Evolutionary conservation across 2,888 invertebrate species (phyloP), one percentile per base, ranked within the genome.

Genomic region (Phymatocera aterrima): DNA sequence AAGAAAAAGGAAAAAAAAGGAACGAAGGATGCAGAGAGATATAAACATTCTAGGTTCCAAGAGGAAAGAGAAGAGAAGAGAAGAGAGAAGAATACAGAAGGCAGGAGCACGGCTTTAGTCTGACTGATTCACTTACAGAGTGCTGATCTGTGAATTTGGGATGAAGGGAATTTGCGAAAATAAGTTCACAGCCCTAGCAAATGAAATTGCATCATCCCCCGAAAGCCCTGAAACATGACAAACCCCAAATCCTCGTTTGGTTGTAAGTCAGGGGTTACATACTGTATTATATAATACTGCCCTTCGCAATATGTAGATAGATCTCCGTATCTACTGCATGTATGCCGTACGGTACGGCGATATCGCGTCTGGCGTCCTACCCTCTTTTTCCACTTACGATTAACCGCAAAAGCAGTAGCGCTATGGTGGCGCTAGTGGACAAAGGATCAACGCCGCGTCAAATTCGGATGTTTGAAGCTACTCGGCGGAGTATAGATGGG

Each of bases 91-190:
- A 68, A n/a, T 15, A 28, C 8, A 15, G 24, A 64, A 10, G 24
- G 43, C 43, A 24, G 21, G 12, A 46, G 68, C 40, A n/a, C 5
- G 37, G 78, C 34, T 57, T 24, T 37, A 28, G 57, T 43, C 60
- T 43, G 8, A 34, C 31, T 80, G 82, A 81, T 82, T 80, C 80
- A 78, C 80, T 81, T 82, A 82, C 70, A 78, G 81, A 82, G 81
- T 81, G 83, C 83, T 82, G 83, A 83, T 83, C 83, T 80, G 81
- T 81, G 80, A 83, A 82, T 83, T 82, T 82, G 81, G 80, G 81
- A 81, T 79, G 65, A 80, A 74, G 72, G 78, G 78, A 70, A 78
- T 78, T 78, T 78, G 54, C 78, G 80, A 80, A 82, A 81, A 82
- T 80, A 83, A 82, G 83, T 83, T 83, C 81, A 82, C 81, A 79